Conservation (phyloP, 53 echinoderm and acorn worm genomes). For the Temnopleurus reevesii region DNA sequence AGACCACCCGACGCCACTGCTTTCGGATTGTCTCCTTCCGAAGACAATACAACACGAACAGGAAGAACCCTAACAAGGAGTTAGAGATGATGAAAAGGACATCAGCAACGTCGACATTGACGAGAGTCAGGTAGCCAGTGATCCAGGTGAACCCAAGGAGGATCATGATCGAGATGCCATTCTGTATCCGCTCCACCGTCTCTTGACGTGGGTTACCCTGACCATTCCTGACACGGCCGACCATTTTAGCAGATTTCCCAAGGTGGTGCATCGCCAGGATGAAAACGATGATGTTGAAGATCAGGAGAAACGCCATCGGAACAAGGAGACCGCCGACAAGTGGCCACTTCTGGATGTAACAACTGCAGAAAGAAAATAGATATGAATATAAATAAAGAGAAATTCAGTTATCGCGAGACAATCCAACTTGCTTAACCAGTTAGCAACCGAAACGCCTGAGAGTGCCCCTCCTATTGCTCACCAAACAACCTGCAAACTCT, state of each 20-base stretch:
- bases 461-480: too few species aligned
- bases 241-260: neutral
- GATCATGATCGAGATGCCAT: constrained; percentile 2
- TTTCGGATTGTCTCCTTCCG: constrained; percentile 8
- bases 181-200: neutral
- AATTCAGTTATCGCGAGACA: too few species aligned
- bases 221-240: neutral
- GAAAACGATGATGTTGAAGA: neutral
- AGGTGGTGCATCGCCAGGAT: neutral
- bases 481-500: too few species aligned
- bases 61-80: constrained; percentile 12
- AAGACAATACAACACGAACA: neutral
- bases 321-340: neutral
- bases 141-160: constrained; percentile 8
- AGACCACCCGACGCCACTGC: constrained; percentile 12
- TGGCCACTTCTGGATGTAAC: constrained; percentile 6
- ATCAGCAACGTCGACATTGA: neutral
- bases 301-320: neutral
- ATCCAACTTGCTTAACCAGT: too few species aligned
- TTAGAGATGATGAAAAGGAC: constrained; percentile 2
- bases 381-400: neutral
- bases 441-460: too few species aligned
- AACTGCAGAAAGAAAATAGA: neutral
- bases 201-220: neutral
- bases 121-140: constrained; percentile 5